These are phyloP conservation scores for Loxodonta africana DNA, from an alignment of 2,113 vertebrate genomes.

Conservation along the genomic window DNA sequence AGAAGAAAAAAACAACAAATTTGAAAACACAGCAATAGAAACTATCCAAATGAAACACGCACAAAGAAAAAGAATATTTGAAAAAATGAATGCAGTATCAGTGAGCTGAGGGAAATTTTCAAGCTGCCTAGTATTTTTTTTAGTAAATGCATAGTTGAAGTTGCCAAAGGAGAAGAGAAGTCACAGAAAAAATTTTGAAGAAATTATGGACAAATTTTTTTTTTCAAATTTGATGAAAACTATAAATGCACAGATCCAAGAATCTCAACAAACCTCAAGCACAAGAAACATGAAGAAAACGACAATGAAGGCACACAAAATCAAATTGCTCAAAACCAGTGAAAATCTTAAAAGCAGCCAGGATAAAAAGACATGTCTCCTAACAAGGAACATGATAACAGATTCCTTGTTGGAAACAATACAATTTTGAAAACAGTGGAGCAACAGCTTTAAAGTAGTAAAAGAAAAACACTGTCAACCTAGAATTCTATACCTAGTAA, in stretches of 20 bases:
- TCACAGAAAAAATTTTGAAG: slow-evolving; percentile 15
- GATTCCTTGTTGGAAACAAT: neutral
- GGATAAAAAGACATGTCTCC: neutral
- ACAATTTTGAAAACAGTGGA: neutral
- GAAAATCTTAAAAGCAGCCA: neutral
- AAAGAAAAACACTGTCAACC: neutral
- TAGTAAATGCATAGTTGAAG: neutral
- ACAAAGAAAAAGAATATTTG: neutral
- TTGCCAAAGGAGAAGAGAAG: neutral
- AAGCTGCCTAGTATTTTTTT: neutral
- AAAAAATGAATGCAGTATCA: neutral
- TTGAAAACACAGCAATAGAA: neutral
- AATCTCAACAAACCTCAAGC: neutral
- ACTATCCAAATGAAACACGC: neutral
- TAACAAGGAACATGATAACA: neutral
- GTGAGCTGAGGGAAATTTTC: neutral
- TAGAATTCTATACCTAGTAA: neutral
- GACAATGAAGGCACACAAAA: neutral
- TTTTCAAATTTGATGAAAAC: slow-evolving; percentile 8
- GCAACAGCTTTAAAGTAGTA: neutral
- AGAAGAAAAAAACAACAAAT: neutral
- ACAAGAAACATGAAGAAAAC: neutral
- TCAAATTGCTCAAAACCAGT: neutral
- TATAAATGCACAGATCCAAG: neutral
- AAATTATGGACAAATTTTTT: neutral